These are phyloP conservation scores for Notospermus geniculatus DNA, from an alignment of 1,140 invertebrate genomes.

Conservation along the genomic window DNA sequence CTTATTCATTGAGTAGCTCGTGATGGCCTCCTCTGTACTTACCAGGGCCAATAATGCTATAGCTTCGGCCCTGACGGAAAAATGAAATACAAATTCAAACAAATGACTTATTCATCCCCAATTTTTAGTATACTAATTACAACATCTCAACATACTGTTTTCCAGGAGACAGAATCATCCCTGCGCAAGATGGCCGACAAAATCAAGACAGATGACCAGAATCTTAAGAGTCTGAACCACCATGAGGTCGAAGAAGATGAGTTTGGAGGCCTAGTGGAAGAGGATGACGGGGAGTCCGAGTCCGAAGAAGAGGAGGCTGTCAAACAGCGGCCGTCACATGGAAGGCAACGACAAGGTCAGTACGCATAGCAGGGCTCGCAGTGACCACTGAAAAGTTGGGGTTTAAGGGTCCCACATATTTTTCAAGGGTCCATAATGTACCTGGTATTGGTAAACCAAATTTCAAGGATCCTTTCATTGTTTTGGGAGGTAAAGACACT, in stretches of 20 bases:
- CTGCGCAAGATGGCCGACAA: constrained; percentile 47
- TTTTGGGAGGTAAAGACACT: too few relatives aligned
- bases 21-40: too few relatives aligned
- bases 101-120: too few relatives aligned
- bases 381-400: not conserved
- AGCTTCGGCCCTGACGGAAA: too few relatives aligned
- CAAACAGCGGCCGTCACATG: constrained; percentile 25
- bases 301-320: constrained; percentile 35
- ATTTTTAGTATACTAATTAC: not conserved
- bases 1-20: too few relatives aligned
- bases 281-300: constrained; percentile 33
- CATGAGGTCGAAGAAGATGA: constrained; percentile 35
- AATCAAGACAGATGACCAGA: constrained; percentile 43
- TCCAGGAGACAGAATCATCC: constrained; percentile 48
- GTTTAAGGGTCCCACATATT: too few relatives aligned
- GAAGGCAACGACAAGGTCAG: constrained; percentile 40
- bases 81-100: too few relatives aligned
- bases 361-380: not conserved
- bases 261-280: constrained; percentile 27
- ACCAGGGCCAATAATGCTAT: too few relatives aligned
- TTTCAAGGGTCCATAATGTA: too few relatives aligned
- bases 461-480: too few relatives aligned
- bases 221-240: constrained; percentile 28
- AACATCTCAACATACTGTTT: not conserved
- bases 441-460: too few relatives aligned